Evolutionary conservation across 1,140 invertebrate species (phyloP).

Genomic region (Zophobas atratus): DNA sequence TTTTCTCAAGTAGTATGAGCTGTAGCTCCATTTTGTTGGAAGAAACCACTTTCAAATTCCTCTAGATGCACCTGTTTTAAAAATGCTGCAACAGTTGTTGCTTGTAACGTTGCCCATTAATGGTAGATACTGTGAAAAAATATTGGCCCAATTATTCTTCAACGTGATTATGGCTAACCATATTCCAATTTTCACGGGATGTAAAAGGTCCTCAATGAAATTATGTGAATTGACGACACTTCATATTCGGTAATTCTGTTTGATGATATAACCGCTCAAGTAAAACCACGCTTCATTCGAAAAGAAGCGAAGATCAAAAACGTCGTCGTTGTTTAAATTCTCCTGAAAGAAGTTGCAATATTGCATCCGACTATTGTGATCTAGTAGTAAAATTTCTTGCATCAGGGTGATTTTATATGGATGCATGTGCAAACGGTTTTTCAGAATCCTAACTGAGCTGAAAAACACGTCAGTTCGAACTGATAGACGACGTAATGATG

Average conservation of each 20-base stretch:
- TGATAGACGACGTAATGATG: too few relatives aligned
- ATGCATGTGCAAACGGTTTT: neutral
- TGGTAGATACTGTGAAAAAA: neutral
- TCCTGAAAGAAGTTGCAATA: constrained; percentile 8
- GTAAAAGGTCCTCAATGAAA: neutral
- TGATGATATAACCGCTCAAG: neutral
- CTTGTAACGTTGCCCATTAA: neutral
- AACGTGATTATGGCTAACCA: neutral
- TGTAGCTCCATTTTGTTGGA: too few relatives aligned
- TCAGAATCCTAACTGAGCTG: neutral
- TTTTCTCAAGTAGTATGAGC: neutral
- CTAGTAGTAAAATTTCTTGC: neutral
- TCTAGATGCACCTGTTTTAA: neutral
- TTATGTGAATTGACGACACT: neutral
- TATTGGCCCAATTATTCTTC: neutral
- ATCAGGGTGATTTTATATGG: neutral
- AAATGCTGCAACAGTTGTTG: neutral
- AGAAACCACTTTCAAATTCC: too few relatives aligned
- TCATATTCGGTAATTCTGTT: neutral
- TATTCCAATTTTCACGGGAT: neutral
- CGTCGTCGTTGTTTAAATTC: neutral
- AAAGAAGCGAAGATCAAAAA: neutral
- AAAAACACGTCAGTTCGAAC: neutral
- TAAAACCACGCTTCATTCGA: too few relatives aligned
- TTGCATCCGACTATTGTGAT: neutral